Percentiles rank a stretch among this genome's conserved stretches.
Conservation (phyloP, 1,140 invertebrate genomes). For the Arion vulgaris region DNA sequence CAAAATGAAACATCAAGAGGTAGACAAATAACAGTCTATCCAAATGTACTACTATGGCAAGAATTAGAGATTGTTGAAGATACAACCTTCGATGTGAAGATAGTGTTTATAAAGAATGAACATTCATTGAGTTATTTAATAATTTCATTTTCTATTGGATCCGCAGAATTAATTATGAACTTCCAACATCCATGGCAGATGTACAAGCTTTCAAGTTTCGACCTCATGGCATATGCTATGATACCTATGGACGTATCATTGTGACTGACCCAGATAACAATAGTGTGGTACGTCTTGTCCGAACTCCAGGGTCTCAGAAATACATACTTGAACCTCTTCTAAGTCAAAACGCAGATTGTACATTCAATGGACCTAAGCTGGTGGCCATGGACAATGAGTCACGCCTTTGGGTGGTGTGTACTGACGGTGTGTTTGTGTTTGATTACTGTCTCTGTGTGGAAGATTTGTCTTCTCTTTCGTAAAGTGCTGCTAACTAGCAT, state of each 20-base stretch:
- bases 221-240: slow-evolving; percentile 11
- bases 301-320: neutral
- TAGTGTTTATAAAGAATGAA: too few species aligned
- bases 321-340: slow-evolving; percentile 1
- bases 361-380: neutral
- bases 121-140: neutral
- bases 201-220: neutral
- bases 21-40: too few species aligned
- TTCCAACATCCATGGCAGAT: neutral
- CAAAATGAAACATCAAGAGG: too few species aligned
- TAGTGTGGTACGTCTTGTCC: neutral
- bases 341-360: neutral
- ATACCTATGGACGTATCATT: slow-evolving; percentile 20
- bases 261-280: slow-evolving; percentile 25
- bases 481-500: too few species aligned
- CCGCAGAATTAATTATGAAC: slow-evolving; percentile 1
- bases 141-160: neutral
- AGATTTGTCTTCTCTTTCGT: too few species aligned
- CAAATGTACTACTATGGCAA: too few species aligned
- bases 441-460: slow-evolving; percentile 19
- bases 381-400: neutral
- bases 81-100: too few species aligned
- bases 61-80: too few species aligned
- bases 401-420: neutral
- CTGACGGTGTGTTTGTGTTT: neutral